Conservation (phyloP, 2,113 vertebrate species). For the Corvus hawaiiensis region DNA sequence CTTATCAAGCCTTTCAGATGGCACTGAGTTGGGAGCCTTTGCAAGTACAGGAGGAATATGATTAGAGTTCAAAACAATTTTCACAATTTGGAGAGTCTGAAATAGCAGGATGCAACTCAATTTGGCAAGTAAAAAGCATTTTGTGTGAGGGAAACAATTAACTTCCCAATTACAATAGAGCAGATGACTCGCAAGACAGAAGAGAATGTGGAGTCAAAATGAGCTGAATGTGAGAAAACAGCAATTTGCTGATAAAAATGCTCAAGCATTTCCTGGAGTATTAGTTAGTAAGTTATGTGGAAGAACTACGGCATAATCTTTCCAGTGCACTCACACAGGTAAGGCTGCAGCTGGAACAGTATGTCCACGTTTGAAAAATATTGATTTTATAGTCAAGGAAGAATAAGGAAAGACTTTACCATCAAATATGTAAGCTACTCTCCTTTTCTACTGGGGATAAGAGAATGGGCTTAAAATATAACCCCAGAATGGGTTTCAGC, state of each 20-base stretch:
- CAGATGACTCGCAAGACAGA: constrained; percentile 34
- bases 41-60: background rate
- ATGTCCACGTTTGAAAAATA: background rate
- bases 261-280: background rate
- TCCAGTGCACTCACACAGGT: background rate
- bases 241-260: background rate
- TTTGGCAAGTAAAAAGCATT: background rate
- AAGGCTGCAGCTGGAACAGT: background rate
- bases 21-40: background rate
- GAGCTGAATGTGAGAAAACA: background rate
- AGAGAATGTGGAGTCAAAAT: background rate
- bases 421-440: background rate
- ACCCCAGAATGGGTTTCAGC: background rate
- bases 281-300: background rate
- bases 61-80: constrained; percentile 1
- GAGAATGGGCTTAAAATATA: background rate
- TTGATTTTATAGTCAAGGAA: background rate
- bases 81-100: background rate
- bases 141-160: constrained; percentile 18
- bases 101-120: background rate
- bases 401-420: background rate
- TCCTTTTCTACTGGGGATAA: background rate
- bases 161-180: constrained; percentile 8
- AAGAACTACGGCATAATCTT: background rate
- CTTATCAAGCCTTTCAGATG: background rate